Percentiles rank a stretch among this genome's conserved stretches.
phyloP scores from a whole-genome alignment of 2,113 vertebrate species.

The Chionodraco myersi region DNA sequence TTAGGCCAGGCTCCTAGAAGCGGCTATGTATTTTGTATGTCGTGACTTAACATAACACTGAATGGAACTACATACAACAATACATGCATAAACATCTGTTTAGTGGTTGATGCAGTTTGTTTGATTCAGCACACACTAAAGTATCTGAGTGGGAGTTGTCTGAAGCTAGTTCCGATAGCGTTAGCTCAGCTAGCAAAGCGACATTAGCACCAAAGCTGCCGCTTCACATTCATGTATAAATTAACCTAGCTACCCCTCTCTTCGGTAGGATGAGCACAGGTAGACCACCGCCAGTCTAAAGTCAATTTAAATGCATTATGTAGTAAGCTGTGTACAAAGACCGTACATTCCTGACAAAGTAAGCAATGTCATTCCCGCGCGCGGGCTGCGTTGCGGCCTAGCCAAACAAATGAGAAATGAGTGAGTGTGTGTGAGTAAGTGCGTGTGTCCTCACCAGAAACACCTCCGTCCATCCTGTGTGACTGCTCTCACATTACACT shows the following conservation, averaged over 20 bases:
- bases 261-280: rapidly evolving
- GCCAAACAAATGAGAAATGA: constrained; percentile 30
- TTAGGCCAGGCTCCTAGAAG: background rate
- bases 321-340: background rate
- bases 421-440: background rate
- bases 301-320: rapidly evolving
- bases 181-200: constrained; percentile 7
- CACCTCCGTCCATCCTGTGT: constrained; percentile 66
- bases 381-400: constrained; percentile 70
- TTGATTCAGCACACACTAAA: background rate
- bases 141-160: too few species aligned
- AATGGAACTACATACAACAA: too few species aligned
- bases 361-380: constrained; percentile 73
- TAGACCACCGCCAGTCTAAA: rapidly evolving
- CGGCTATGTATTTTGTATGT: background rate
- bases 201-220: background rate
- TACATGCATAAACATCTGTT: background rate
- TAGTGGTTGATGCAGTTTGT: background rate
- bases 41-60: background rate
- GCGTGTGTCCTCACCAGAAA: constrained; percentile 54
- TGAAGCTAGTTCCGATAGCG: constrained; percentile 5
- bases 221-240: rapidly evolving
- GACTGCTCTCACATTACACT: constrained; percentile 43
- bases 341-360: rapidly evolving
- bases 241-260: background rate